Percentiles rank a stretch among this genome's conserved stretches.
phyloP scores from a whole-genome alignment of 2,797 vertebrate species.

The Tenualosa thibaudeaui region DNA sequence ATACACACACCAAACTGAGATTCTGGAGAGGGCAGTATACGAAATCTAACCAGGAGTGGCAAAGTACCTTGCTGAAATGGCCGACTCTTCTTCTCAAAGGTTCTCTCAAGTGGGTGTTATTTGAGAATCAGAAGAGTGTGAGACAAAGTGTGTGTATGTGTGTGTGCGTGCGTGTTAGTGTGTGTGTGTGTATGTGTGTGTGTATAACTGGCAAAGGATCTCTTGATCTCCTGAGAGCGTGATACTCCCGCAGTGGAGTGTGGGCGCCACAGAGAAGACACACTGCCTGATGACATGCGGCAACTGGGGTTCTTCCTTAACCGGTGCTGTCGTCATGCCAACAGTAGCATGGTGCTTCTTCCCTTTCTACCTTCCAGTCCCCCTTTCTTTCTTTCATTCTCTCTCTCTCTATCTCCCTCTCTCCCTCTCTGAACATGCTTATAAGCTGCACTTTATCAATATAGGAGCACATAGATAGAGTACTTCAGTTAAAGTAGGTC shows the following conservation, averaged over 20 bases:
- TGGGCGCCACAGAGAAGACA: neutral
- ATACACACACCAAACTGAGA: neutral
- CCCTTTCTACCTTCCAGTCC: neutral
- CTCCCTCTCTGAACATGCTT: neutral
- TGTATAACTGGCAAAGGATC: neutral
- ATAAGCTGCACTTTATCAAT: neutral
- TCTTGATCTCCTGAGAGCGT: constrained; percentile 4
- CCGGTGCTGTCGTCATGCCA: neutral
- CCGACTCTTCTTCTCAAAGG: neutral
- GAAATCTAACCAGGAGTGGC: neutral
- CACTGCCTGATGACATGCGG: neutral
- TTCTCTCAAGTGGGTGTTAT: too few species aligned
- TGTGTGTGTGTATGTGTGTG: neutral
- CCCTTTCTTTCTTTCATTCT: neutral
- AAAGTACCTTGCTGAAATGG: neutral
- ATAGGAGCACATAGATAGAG: neutral
- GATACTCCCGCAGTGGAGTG: neutral
- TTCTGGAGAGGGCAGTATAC: neutral
- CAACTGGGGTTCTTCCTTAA: neutral
- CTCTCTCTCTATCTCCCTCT: neutral
- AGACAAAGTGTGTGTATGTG: neutral
- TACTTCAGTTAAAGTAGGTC: neutral
- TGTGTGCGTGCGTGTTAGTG: neutral
- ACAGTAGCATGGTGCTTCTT: neutral
- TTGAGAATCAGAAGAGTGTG: neutral